Evolutionary conservation across 1,140 invertebrate species (phyloP).

Genomic region (Berghia stephanieae): DNA sequence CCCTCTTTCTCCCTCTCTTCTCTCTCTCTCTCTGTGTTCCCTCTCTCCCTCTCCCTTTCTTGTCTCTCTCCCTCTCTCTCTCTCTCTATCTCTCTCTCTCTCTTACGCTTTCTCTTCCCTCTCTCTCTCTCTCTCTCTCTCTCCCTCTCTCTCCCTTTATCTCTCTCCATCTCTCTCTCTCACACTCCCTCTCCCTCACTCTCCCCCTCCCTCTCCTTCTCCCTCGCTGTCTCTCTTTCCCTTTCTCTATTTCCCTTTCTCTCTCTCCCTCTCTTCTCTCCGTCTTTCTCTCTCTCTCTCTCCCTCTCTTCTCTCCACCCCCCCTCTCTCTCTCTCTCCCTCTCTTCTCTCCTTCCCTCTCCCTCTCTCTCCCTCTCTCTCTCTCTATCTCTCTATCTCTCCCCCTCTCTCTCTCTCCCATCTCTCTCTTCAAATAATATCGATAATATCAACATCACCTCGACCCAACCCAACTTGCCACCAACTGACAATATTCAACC

Average conservation of each 20-base stretch:
- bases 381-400: constrained; percentile 11
- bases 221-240: not conserved
- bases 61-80: not conserved
- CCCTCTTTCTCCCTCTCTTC: not conserved
- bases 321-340: not conserved
- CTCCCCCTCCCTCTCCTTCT: not conserved
- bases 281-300: not conserved
- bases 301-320: not conserved
- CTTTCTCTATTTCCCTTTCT: not conserved
- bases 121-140: not conserved
- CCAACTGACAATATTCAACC: too few relatives aligned
- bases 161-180: not conserved
- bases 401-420: constrained; percentile 2
- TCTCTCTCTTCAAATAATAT: not conserved
- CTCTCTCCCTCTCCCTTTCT: not conserved
- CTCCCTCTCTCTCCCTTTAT: constrained; percentile 4
- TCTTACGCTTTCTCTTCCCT: not conserved
- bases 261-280: not conserved
- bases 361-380: not conserved
- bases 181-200: not conserved
- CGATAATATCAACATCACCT: too few relatives aligned
- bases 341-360: not conserved
- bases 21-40: not conserved
- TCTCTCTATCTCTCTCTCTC: not conserved
- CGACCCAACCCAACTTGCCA: too few relatives aligned